A percentile compares a stretch with the other conserved stretches of the same genome.
Conservation (phyloP, 1,140 invertebrate species). For the Heliconius congener region DNA sequence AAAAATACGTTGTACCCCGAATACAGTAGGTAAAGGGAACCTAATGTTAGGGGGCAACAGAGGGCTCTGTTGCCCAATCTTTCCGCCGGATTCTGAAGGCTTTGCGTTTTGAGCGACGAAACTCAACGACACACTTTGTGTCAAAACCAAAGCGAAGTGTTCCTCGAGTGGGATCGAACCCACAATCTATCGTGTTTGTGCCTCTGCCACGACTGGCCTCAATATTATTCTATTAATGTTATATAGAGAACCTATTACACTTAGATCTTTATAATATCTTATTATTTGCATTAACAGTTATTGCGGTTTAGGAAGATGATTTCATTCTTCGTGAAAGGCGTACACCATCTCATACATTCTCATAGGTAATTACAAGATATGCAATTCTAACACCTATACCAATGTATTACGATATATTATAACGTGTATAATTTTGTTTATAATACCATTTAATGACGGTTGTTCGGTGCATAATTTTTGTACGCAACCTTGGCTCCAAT, state of each 20-base stretch:
- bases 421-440: background rate
- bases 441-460: background rate
- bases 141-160: too few species aligned
- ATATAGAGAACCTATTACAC: background rate
- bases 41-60: too few species aligned
- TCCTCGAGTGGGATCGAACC: too few species aligned
- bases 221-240: background rate
- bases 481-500: constrained; percentile 37
- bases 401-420: constrained; percentile 3
- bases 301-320: constrained; percentile 49
- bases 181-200: too few species aligned
- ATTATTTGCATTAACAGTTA: constrained; percentile 30
- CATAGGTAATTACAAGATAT: background rate
- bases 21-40: too few species aligned
- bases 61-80: too few species aligned
- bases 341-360: constrained; percentile 9
- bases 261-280: background rate
- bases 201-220: too few species aligned
- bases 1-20: too few species aligned
- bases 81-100: too few species aligned
- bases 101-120: too few species aligned
- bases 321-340: constrained; percentile 53
- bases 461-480: constrained; percentile 37
- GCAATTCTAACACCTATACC: background rate
- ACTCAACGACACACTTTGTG: too few species aligned